phyloP scores from a whole-genome alignment of 2,888 invertebrate species.

The Cosmorhoe ocellata region DNA sequence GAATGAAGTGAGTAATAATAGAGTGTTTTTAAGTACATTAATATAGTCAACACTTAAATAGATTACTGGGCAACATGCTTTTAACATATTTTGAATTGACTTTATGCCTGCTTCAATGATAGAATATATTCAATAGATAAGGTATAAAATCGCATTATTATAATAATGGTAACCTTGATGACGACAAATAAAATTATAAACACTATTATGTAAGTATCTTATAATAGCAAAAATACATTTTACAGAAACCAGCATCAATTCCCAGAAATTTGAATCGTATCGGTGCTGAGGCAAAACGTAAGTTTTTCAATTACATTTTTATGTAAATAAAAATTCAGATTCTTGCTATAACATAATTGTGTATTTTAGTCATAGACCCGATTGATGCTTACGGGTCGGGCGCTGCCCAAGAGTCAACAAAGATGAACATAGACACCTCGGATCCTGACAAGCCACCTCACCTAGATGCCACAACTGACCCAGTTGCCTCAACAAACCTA shows the following conservation, averaged over 20 bases:
- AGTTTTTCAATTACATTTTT: slow-evolving; percentile 13
- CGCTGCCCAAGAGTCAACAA: background rate
- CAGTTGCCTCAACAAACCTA: background rate
- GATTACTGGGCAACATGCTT: too few relatives aligned
- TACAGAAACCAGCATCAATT: slow-evolving; percentile 16
- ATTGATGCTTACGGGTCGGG: background rate
- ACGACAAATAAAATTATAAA: too few relatives aligned
- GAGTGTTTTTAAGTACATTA: too few relatives aligned
- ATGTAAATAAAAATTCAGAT: background rate
- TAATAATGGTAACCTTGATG: too few relatives aligned
- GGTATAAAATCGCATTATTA: too few relatives aligned
- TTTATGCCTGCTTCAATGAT: too few relatives aligned
- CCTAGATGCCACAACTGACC: background rate
- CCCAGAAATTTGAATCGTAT: slow-evolving; percentile 22
- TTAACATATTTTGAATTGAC: too few relatives aligned
- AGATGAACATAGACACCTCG: background rate
- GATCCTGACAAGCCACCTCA: background rate
- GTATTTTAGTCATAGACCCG: slow-evolving; percentile 2
- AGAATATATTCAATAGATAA: too few relatives aligned
- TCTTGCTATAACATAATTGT: background rate
- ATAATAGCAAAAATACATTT: too few relatives aligned
- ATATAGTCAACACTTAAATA: too few relatives aligned
- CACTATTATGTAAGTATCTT: too few relatives aligned
- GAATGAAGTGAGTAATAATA: slow-evolving; percentile 2
- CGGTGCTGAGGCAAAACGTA: slow-evolving; percentile 35